A percentile compares a stretch with the other conserved stretches of the same genome.
These are phyloP conservation scores for Paedocypris micromegethes DNA, from an alignment of 2,797 vertebrate genomes.

Conservation along the genomic window DNA sequence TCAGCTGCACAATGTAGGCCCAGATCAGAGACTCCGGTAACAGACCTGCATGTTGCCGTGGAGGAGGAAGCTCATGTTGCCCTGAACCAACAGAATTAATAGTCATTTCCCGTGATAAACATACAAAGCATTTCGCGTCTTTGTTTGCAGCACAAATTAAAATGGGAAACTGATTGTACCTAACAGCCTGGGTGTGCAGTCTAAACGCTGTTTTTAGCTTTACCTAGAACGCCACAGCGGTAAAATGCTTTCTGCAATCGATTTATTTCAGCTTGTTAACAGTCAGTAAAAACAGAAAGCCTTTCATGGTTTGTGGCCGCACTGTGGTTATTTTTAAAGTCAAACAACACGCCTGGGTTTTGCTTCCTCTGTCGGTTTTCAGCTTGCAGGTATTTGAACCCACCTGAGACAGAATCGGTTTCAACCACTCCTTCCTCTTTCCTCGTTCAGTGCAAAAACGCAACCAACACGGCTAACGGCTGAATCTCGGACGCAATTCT, in stretches of 20 bases:
- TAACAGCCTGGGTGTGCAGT: too few species aligned
- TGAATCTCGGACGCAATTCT: not conserved
- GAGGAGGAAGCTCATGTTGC: slow-evolving; percentile 93
- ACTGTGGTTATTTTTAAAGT: slow-evolving; percentile 17
- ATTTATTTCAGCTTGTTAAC: not conserved
- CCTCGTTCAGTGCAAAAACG: slow-evolving; percentile 13
- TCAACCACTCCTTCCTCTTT: slow-evolving; percentile 70
- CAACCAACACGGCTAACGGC: slow-evolving; percentile 16
- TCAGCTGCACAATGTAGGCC: slow-evolving; percentile 97
- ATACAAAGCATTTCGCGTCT: too few species aligned
- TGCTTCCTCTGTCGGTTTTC: slow-evolving; percentile 57
- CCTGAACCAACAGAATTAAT: slow-evolving; percentile 67
- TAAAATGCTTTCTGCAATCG: not conserved
- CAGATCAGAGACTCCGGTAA: slow-evolving; percentile 97
- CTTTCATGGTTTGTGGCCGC: slow-evolving; percentile 1
- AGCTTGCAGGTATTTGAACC: slow-evolving; percentile 50
- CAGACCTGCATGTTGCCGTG: slow-evolving; percentile 92
- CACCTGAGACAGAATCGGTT: slow-evolving; percentile 63
- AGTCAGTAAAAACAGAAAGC: not conserved
- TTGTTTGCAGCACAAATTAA: not conserved
- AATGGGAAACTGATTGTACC: not conserved
- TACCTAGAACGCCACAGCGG: slow-evolving; percentile 11
- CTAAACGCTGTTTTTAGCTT: not conserved
- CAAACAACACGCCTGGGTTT: slow-evolving; percentile 41
- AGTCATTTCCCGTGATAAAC: not conserved